phyloP scores from a whole-genome alignment of 2,888 invertebrate species.

The Homarus gammarus region DNA sequence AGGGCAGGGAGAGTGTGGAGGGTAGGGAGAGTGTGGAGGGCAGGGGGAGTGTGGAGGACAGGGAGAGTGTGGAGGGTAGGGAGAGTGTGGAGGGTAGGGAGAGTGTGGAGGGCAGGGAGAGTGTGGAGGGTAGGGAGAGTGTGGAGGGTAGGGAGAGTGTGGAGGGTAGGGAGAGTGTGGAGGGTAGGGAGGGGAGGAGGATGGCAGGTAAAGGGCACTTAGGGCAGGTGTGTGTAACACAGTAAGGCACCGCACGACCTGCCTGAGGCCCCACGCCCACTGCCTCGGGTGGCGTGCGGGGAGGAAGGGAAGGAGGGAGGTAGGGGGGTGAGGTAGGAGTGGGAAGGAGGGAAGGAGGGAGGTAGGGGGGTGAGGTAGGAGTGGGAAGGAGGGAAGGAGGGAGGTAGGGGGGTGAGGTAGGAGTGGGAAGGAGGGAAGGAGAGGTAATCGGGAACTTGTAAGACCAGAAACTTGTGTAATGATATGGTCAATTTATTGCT shows the following conservation, averaged over 20 bases:
- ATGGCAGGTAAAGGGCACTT: constrained; percentile 25
- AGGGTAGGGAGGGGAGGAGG: neutral
- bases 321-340: no score
- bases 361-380: no score
- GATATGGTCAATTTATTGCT: no score
- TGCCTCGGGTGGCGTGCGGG: no score
- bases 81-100: neutral
- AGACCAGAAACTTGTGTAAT: no score
- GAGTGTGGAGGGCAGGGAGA: neutral
- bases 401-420: no score
- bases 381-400: no score
- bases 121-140: neutral
- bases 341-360: no score
- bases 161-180: neutral
- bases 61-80: neutral
- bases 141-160: neutral
- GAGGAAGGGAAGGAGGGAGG: no score
- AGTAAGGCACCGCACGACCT: constrained; percentile 41
- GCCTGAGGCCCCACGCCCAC: constrained; percentile 6
- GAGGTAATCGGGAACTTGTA: no score
- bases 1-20: neutral
- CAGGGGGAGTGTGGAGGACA: neutral
- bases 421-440: no score
- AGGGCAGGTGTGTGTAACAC: constrained; percentile 41
- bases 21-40: neutral